phyloP scores from a whole-genome alignment of 92 coral and sea anemone genomes.

The Siderastrea siderea region DNA sequence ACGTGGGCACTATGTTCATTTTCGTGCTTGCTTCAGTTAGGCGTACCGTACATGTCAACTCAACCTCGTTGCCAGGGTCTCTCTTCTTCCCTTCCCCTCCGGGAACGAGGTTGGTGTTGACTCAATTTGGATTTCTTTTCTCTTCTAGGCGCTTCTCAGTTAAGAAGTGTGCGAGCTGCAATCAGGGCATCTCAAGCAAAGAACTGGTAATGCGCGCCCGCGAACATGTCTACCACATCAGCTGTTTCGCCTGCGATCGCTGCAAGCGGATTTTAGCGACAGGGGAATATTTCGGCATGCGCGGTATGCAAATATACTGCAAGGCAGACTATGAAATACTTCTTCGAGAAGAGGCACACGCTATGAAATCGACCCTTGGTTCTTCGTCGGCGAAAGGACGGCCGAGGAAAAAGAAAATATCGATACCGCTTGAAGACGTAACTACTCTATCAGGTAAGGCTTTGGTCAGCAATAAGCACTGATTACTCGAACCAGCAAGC shows the following conservation, averaged over 20 bases:
- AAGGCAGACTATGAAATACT: conserved; percentile 91
- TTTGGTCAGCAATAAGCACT: conserved; percentile 29
- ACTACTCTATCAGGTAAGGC: conserved; percentile 73
- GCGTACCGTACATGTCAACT: too few relatives aligned
- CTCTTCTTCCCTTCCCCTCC: background rate
- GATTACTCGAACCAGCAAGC: background rate
- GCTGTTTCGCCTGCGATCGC: conserved; percentile 99
- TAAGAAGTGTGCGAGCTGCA: conserved; percentile 90
- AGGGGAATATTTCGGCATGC: conserved; percentile 99
- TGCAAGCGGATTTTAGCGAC: conserved; percentile 98
- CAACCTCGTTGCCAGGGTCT: background rate
- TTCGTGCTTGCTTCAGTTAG: too few relatives aligned
- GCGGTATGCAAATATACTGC: conserved; percentile 87
- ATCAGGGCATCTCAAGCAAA: conserved; percentile 88
- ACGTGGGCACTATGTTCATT: too few relatives aligned
- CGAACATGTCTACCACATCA: conserved; percentile 95
- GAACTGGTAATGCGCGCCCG: conserved; percentile 99
- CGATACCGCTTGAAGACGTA: conserved; percentile 74
- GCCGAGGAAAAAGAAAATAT: conserved; percentile 85
- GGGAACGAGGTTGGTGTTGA: background rate
- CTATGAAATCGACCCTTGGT: conserved; percentile 61
- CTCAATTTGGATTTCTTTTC: background rate
- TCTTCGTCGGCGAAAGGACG: conserved; percentile 78
- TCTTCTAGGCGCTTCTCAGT: conserved; percentile 86
- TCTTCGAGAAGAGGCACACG: conserved; percentile 80